Conservation (phyloP, 2,888 invertebrate species). For the Conistra vaccinii region DNA sequence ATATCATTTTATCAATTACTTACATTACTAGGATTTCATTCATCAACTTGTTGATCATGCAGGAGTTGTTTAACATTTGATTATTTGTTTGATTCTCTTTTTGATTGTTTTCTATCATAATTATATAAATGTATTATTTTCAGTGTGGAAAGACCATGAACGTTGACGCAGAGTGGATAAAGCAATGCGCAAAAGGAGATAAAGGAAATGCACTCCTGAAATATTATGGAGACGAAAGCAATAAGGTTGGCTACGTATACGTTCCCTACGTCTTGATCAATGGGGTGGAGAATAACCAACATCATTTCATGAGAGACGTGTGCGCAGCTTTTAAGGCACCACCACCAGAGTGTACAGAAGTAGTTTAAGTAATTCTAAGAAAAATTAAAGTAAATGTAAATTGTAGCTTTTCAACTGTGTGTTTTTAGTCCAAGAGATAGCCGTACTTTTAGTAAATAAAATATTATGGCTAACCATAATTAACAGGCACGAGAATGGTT, state of each 20-base stretch:
- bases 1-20: background rate
- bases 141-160: conserved; percentile 74
- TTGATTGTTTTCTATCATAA: background rate
- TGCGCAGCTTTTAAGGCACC: conserved; percentile 73
- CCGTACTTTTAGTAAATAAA: too few species aligned
- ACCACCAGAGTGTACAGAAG: conserved; percentile 68
- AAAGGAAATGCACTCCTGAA: conserved; percentile 71
- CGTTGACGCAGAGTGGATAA: conserved; percentile 70
- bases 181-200: conserved; percentile 74
- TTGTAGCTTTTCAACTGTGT: background rate
- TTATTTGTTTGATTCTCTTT: background rate
- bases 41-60: background rate
- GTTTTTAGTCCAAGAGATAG: conserved; percentile 4
- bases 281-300: conserved; percentile 61
- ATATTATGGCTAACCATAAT: too few species aligned
- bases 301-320: conserved; percentile 70
- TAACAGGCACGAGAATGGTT: too few species aligned
- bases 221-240: conserved; percentile 72
- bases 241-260: conserved; percentile 62
- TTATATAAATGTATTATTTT: conserved; percentile 50
- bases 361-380: background rate
- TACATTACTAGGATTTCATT: background rate
- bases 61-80: background rate
- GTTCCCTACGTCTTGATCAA: conserved; percentile 77
- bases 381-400: conserved; percentile 19